These are phyloP conservation scores for Sanderia malayensis DNA, from an alignment of 30 jellyfish, hydroid and myxozoan genomes.

Conservation along the genomic window DNA sequence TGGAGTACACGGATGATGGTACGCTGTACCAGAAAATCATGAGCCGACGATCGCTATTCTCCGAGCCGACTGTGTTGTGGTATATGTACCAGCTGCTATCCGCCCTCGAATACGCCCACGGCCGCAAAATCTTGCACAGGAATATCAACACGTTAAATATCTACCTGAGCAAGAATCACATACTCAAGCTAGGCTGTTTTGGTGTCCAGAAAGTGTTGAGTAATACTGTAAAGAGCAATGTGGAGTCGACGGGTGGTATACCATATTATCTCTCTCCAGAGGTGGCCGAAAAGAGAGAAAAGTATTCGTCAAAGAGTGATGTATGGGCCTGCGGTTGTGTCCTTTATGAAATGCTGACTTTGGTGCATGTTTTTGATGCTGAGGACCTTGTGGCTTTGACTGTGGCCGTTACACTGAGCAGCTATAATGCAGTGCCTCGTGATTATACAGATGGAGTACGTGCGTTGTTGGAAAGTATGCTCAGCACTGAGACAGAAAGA, in stretches of 20 bases:
- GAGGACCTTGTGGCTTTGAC: constrained; percentile 78
- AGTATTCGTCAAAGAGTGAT: constrained; percentile 80
- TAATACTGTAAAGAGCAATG: constrained; percentile 42
- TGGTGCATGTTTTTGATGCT: constrained; percentile 79
- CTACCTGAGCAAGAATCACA: constrained; percentile 71
- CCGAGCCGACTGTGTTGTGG: constrained; percentile 69
- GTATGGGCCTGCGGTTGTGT: constrained; percentile 99
- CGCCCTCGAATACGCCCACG: constrained; percentile 80
- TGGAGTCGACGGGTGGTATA: constrained; percentile 84
- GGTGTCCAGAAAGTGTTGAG: constrained; percentile 89
- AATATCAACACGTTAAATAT: constrained; percentile 82
- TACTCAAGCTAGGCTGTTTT: constrained; percentile 80
- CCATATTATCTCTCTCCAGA: constrained; percentile 96
- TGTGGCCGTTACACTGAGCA: constrained; percentile 42
- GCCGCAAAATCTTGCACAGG: constrained; percentile 75
- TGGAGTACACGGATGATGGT: constrained; percentile 92
- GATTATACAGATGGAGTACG: constrained; percentile 65
- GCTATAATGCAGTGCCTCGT: constrained; percentile 54
- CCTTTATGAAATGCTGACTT: constrained; percentile 75
- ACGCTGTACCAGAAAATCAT: constrained; percentile 81
- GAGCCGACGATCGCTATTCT: constrained; percentile 42
- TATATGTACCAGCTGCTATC: constrained; percentile 71
- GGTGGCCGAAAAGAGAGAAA: constrained; percentile 47
- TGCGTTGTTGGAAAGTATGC: constrained; percentile 44
- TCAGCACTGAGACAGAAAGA: constrained; percentile 40